Percentiles rank a stretch among this genome's conserved stretches.
These are phyloP conservation scores for Microchirus variegatus DNA, from an alignment of 2,797 vertebrate species.

Conservation along the genomic window DNA sequence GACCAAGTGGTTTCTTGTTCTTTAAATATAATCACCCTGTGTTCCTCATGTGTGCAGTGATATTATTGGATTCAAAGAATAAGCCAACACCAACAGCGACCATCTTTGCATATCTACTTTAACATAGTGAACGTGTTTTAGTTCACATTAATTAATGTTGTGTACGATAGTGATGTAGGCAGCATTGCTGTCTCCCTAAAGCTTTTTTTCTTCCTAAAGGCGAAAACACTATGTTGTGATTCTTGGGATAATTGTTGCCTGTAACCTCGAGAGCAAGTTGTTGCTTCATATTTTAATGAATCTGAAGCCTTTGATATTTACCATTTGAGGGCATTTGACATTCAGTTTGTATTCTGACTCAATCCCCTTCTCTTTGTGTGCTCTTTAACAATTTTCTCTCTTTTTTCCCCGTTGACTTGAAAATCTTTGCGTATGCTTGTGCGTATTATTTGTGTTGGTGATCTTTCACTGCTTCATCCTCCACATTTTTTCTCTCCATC, in stretches of 20 bases:
- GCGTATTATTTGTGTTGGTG: constrained; percentile 3
- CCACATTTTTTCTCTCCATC: constrained; percentile 5
- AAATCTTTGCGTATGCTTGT: not conserved
- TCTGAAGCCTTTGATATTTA: constrained; percentile 30
- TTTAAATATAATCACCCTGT: not conserved
- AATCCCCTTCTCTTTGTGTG: not conserved
- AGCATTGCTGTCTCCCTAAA: constrained; percentile 3
- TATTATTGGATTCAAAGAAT: not conserved
- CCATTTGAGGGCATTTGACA: constrained; percentile 26
- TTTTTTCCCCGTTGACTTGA: not conserved
- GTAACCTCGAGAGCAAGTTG: constrained; percentile 2
- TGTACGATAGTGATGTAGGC: not conserved
- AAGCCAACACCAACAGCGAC: not conserved
- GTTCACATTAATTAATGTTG: constrained; percentile 7
- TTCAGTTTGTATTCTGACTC: constrained; percentile 7
- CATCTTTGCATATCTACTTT: not conserved
- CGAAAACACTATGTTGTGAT: constrained; percentile 2
- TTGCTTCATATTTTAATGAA: constrained; percentile 26
- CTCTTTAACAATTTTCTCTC: not conserved
- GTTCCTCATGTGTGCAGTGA: no score
- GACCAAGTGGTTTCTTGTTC: constrained; percentile 6
- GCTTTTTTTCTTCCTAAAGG: not conserved
- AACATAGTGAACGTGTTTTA: not conserved
- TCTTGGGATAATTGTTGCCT: constrained; percentile 13
- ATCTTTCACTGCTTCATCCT: constrained; percentile 11